These are phyloP conservation scores for Pachymerium ferrugineum DNA, from an alignment of 2,888 invertebrate genomes.

Conservation along the genomic window DNA sequence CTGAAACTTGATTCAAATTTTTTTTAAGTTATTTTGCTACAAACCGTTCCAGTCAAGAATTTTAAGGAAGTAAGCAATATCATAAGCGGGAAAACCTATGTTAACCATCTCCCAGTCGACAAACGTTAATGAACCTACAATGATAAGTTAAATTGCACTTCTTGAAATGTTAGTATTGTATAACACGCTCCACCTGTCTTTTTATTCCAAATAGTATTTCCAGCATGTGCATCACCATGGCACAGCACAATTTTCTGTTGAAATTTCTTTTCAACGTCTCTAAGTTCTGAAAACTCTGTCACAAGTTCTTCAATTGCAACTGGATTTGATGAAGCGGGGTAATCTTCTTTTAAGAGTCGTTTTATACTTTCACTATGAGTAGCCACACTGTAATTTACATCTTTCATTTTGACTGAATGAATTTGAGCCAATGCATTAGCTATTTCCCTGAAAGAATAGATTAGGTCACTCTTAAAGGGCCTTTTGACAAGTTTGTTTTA, in stretches of 20 bases:
- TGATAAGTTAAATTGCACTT: no score
- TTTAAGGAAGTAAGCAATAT: background rate
- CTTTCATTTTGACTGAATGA: background rate
- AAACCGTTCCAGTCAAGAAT: background rate
- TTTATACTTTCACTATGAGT: background rate
- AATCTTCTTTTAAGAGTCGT: no score
- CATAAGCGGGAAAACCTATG: background rate
- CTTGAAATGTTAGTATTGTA: no score
- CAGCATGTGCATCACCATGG: conserved; percentile 17
- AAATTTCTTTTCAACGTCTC: background rate
- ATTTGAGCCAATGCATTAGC: background rate
- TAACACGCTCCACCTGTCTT: no score
- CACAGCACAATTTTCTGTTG: background rate
- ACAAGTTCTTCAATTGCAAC: background rate
- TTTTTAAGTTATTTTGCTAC: background rate
- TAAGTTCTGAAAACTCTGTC: background rate
- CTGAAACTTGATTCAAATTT: background rate
- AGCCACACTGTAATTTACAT: background rate
- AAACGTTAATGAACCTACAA: background rate
- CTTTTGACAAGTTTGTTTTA: no score
- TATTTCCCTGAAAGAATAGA: no score
- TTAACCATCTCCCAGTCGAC: background rate
- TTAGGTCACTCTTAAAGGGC: no score
- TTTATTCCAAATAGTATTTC: background rate
- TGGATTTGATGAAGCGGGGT: no score